Base-by-base conservation (phyloP, 2,888 invertebrate genomes). In the Eucriotettix oculatus region DNA sequence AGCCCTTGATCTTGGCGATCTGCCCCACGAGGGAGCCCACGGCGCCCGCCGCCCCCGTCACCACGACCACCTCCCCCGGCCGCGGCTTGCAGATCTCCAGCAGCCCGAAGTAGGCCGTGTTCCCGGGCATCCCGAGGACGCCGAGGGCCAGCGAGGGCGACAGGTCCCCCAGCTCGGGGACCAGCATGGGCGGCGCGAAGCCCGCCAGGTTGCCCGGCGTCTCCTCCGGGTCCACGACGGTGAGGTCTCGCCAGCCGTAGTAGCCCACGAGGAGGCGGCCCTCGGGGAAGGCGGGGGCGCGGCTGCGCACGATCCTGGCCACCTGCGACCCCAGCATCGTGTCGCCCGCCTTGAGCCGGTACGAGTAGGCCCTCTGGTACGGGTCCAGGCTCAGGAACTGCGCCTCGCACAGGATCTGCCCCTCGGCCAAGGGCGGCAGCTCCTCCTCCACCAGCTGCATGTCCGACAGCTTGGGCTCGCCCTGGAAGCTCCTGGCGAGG, bases 101-200 rank as follows among this genome's bases (percentile, higher is more conserved):
- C 12, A 88, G 73, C 1, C 88, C 89, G 73, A 87, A 87, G 68
- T 85, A 85, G 0, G 87, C 86, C 3, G 87, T 85, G 66, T 81
- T 82, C 40, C 71, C 72, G 44, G 72, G 71, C 69, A 71, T 70
- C 52, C 73, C 73, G 10, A 72, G 61, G 10, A 67, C 62, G 42
- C 73, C 73, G 1, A 72, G 64, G 10, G 69, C 68, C 53, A 69
- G 65, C 0, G 72, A 72, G 17, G 66, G 65, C 2, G 71, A 68
- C 1, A 71, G 63, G n/a, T 67, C 66, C 16, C 69, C 70, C 60
- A 71, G 60, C 41, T 69, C 68, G 11, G 69, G 68, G 56, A 69
- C 53, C 48, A 58, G 56, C 54, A 64, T 64, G 17, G 57, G 10
- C 56, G 56, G 53, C 42, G 61, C 48, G 29, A 29, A 29, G 29